A percentile compares a stretch with the other conserved stretches of the same genome.
Evolutionary conservation across 2,797 vertebrate species (phyloP).

Genomic region (Rhinichthys osculus): DNA sequence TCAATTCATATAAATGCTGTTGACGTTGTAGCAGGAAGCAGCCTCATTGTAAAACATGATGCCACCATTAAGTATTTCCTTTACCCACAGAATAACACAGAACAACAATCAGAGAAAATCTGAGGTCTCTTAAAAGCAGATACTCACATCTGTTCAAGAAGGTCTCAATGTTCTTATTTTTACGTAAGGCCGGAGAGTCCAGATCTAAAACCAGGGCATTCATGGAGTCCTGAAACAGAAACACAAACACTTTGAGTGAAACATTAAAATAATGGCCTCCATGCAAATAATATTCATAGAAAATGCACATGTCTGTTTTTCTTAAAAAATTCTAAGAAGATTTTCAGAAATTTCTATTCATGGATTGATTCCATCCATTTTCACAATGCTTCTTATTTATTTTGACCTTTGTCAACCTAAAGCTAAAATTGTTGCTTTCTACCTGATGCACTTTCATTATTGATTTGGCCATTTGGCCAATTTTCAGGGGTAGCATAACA

Average conservation of each 20-base stretch:
- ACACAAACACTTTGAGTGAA: conserved; percentile 17
- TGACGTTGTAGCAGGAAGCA: conserved; percentile 17
- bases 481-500: background rate
- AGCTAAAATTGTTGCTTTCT: background rate
- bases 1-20: conserved; percentile 16
- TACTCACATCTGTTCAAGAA: conserved; percentile 98
- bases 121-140: background rate
- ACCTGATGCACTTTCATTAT: too few species aligned
- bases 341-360: background rate
- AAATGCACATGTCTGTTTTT: background rate
- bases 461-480: background rate
- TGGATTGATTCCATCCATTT: background rate
- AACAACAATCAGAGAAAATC: conserved; percentile 12
- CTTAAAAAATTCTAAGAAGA: background rate
- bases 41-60: conserved; percentile 32
- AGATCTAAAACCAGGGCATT: conserved; percentile 95
- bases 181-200: conserved; percentile 95
- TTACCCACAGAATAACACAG: background rate
- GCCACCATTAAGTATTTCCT: conserved; percentile 31
- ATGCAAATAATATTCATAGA: background rate
- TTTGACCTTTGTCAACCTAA: background rate
- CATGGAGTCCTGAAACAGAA: conserved; percentile 88
- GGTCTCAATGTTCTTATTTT: conserved; percentile 99
- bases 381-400: background rate
- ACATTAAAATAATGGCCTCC: background rate